Evolutionary conservation across 1,140 invertebrate genomes (phyloP).

Genomic region (Heliothis virescens): DNA sequence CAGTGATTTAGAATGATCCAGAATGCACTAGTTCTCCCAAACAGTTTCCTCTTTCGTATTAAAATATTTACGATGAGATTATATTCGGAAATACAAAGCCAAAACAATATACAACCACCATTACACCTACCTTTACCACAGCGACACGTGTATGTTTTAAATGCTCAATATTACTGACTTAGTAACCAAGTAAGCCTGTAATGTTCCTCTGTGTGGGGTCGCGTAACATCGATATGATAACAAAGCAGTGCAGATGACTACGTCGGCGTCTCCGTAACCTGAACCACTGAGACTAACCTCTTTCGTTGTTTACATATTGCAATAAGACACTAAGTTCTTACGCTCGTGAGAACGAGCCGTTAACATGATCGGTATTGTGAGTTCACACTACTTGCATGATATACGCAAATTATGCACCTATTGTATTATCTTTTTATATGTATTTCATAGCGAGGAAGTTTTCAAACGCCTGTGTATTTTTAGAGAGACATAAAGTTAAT

Average conservation of each 20-base stretch:
- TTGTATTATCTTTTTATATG: conserved; percentile 6
- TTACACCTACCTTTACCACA: too few relatives aligned
- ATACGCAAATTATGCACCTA: conserved; percentile 14
- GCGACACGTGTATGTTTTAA: too few relatives aligned
- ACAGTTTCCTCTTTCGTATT: too few relatives aligned
- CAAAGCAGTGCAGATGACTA: conserved; percentile 33
- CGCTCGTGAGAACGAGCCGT: conserved; percentile 47
- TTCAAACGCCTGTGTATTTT: background rate
- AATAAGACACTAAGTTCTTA: conserved; percentile 47
- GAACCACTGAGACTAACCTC: conserved; percentile 36
- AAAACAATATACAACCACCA: too few relatives aligned
- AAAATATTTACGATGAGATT: too few relatives aligned
- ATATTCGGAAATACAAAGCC: too few relatives aligned
- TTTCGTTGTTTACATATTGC: conserved; percentile 50
- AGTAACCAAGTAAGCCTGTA: background rate
- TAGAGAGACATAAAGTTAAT: background rate
- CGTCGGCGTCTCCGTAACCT: conserved; percentile 25
- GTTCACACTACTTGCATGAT: conserved; percentile 14
- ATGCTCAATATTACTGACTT: background rate
- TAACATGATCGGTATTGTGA: conserved; percentile 41
- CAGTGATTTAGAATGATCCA: too few relatives aligned
- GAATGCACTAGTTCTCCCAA: too few relatives aligned
- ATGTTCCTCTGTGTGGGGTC: background rate
- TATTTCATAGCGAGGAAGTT: background rate
- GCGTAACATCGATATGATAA: conserved; percentile 44